Evolutionary conservation across 2,888 invertebrate genomes (phyloP).

Genomic region (Scaptodrosophila latifasciaeformis): DNA sequence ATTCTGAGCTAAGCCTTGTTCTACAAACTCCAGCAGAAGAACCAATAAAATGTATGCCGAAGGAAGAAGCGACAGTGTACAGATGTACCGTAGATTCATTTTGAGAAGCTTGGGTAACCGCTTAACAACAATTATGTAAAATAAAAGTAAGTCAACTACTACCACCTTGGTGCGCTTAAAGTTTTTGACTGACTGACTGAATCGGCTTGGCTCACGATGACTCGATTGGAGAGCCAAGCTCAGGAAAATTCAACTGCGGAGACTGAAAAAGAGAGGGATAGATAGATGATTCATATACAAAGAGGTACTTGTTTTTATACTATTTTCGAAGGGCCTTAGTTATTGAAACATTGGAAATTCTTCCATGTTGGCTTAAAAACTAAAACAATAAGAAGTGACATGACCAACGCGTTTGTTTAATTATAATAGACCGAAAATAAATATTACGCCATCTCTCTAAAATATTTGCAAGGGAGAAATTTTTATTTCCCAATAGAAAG

Average conservation of each 20-base stretch:
- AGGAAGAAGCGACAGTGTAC: constrained; percentile 67
- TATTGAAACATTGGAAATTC: no score
- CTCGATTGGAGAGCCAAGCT: no score
- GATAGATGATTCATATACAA: no score
- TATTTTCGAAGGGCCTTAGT: no score
- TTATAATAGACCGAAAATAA: no score
- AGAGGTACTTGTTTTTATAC: no score
- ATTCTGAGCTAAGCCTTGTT: constrained; percentile 67
- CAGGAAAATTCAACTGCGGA: constrained; percentile 35
- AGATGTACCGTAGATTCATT: constrained; percentile 67
- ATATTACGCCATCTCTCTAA: no score
- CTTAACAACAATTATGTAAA: constrained; percentile 18
- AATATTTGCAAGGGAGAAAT: no score
- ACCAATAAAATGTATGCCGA: constrained; percentile 69
- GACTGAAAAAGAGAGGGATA: constrained; percentile 21
- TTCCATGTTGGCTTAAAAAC: constrained; percentile 20
- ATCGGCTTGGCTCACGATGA: no score
- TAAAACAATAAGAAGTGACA: constrained; percentile 25
- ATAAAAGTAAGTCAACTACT: no score
- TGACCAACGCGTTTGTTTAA: constrained; percentile 12
- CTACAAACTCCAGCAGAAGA: constrained; percentile 65
- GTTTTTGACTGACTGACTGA: constrained; percentile 59
- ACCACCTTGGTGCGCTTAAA: constrained; percentile 56
- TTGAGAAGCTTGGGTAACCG: background rate
- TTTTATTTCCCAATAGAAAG: no score